Conservation (phyloP, 2,113 vertebrate species). For the Ibidorhyncha struthersii region DNA sequence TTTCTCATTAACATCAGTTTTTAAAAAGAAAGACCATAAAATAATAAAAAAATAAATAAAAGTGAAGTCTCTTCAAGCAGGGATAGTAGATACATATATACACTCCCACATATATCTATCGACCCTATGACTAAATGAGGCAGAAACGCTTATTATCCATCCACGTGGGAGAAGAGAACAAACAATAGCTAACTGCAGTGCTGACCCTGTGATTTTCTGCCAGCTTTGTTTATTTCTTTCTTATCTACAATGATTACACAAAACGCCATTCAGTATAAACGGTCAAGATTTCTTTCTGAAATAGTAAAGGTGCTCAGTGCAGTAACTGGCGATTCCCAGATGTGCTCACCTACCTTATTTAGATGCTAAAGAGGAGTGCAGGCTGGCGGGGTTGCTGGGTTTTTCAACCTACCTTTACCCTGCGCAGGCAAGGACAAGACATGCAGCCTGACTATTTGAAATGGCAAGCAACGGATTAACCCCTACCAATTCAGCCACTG, state of each 20-base stretch:
- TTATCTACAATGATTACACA: neutral
- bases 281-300: neutral
- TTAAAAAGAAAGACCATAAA: neutral
- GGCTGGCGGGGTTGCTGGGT: neutral
- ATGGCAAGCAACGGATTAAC: neutral
- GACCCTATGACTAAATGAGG: neutral
- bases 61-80: neutral
- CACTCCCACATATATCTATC: neutral
- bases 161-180: neutral
- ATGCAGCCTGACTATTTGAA: neutral
- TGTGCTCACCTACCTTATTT: neutral
- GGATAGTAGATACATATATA: neutral
- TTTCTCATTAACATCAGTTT: neutral
- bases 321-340: neutral
- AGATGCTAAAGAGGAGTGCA: neutral
- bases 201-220: neutral
- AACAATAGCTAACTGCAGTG: neutral
- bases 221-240: neutral
- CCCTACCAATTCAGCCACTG: neutral
- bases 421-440: neutral
- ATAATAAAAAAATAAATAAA: neutral
- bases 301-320: neutral
- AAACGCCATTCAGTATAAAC: neutral
- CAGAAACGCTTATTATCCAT: neutral
- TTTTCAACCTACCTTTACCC: neutral